Evolutionary conservation across 1,140 invertebrate genomes (phyloP), one percentile per base, ranked within the genome.

Genomic region (Zaprionus inermis): DNA sequence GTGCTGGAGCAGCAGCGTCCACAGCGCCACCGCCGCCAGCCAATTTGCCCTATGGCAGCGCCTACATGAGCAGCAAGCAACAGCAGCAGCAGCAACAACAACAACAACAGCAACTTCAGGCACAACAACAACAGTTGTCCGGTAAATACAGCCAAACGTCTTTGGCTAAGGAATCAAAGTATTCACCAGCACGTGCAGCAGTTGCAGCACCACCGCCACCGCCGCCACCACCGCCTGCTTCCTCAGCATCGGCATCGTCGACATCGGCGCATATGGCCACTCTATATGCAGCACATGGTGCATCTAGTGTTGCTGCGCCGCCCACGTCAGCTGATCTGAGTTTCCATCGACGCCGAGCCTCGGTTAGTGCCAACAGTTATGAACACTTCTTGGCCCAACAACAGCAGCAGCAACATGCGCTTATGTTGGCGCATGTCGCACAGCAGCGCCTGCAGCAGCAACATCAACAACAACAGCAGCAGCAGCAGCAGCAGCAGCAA

Each of bases 1-100:
- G 78, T 6, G 76, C 91, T 10, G 79, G 82, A 34, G 79, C 85
- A 11, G 67, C 91, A 20, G 92, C 92, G 20, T 93, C 94, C 36
- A 91, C 83, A 5, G 83, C 90, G 18, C 83, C 90, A 41, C 81
- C 85, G 22, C 81, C 89, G 16, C 81, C 79, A n/a, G 79, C 90
- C 22, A 82, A 88, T 69, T 52, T 90, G 12, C 81, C 82, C 5
- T 91, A 83, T 11, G 84, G 84, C 59, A 28, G 84, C 52, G 38
- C 72, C 66, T 61, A 78, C 44, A 54, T 63, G 28, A 65, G 73
- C 64, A 64, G 52, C 70, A 72, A 72, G 32, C 59, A 70, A 5
- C 73, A 76, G 41, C 57, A 88, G 36, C 64, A 72, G 30, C 22
- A 52, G 2, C 56, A 65, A 0, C 56, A 66, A 0, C 71, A 73